Conservation (phyloP, 2,888 invertebrate genomes). For the Meiosimyza decipiens region DNA sequence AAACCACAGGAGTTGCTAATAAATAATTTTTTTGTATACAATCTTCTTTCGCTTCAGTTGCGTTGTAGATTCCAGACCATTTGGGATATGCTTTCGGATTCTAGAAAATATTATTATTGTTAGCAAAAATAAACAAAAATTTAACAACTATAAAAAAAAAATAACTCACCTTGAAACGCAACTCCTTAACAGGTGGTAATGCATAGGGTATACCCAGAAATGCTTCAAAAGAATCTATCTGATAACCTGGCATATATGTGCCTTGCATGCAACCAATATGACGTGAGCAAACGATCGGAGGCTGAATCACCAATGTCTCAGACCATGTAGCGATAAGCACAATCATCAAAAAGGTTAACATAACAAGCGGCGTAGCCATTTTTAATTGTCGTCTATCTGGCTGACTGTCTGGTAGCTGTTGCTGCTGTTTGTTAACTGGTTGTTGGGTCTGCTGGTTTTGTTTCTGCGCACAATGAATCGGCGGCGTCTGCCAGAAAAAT, state of each 20-base stretch:
- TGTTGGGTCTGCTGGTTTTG: not conserved
- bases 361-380: too few species aligned
- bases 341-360: too few species aligned
- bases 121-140: not conserved
- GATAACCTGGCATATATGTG: slow-evolving; percentile 54
- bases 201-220: slow-evolving; percentile 65
- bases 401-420: not conserved
- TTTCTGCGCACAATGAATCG: too few species aligned
- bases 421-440: not conserved
- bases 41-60: slow-evolving; percentile 59
- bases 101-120: slow-evolving; percentile 47
- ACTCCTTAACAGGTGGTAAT: slow-evolving; percentile 59
- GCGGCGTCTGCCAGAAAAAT: too few species aligned
- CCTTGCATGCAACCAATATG: slow-evolving; percentile 59
- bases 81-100: slow-evolving; percentile 57
- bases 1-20: slow-evolving; percentile 56
- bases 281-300: slow-evolving; percentile 51
- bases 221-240: slow-evolving; percentile 58
- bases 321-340: not conserved
- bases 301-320: not conserved
- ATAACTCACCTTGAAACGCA: slow-evolving; percentile 61
- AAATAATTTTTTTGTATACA: slow-evolving; percentile 70
- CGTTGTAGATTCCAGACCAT: slow-evolving; percentile 56
- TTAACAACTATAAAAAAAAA: not conserved
- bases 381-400: too few species aligned